Base-by-base conservation (phyloP, 2,888 invertebrate genomes). In the Drosophila lutescens region DNA sequence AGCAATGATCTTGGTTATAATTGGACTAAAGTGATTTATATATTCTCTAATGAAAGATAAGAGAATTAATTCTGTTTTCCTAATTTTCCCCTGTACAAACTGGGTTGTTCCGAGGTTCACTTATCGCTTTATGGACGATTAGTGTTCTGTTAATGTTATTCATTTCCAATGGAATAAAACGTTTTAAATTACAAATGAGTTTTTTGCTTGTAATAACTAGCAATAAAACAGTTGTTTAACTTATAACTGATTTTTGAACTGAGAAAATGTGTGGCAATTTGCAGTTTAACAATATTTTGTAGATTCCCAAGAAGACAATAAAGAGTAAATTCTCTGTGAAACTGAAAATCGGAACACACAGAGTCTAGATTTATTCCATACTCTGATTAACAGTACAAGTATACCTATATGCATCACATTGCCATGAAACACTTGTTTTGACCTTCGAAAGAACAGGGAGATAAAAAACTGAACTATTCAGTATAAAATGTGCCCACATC, bases 1-100 rank as follows among this genome's bases (percentile, higher is more conserved):
- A 59, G 57, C 59, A 63, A 67, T 44, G 51, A 70, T 47, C 71
- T 47, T 67, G 46, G 55, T 66, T 54, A 26, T 66, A 75, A 46
- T 41, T 58, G 51, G 17, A 60, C 46, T 17, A 50, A 56, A 15
- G 2, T 53, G 30, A 70, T 36, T 49, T 54, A 36, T 49, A 36
- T 15, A 20, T 3, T 13, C 5, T 46, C n/a, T 34, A 41, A 17
- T 26, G 26, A 41, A 44, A 30, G 43, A 43, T 34, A 50, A 49
- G 12, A 34, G 17, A 20, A 47, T 32, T 47, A 12, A 17, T n/a
- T 20, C 2, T 13, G 8, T 12, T 15, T 15, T 60, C n/a, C n/a
- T 43, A 40, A n/a, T 41, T 38, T 38, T n/a, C 6, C 34, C 12
- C 12, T 12, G 38, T 38, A 38, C n/a, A 38, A 13, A 6, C 38